Percentiles rank a stretch among this genome's conserved stretches.
Conservation (phyloP, 2,888 invertebrate genomes). For the Zonitis immaculata region DNA sequence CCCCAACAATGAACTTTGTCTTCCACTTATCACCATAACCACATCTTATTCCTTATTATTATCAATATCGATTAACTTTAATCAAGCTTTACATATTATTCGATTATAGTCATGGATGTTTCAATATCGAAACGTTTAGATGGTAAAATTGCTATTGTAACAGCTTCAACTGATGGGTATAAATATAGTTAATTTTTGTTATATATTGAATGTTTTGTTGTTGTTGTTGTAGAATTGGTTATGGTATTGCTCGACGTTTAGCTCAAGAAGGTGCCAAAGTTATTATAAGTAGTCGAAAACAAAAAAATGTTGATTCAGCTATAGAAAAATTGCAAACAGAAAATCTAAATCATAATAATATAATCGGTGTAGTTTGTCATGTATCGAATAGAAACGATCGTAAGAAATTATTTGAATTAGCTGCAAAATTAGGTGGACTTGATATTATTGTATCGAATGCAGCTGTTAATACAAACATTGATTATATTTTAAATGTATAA, state of each 20-base stretch:
- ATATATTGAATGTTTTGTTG: neutral
- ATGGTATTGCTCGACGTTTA: conserved; percentile 81
- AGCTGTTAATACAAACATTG: conserved; percentile 81
- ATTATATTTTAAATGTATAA: conserved; percentile 68
- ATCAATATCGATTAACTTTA: too few species aligned
- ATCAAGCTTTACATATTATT: too few species aligned
- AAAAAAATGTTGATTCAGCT: conserved; percentile 77
- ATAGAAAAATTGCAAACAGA: conserved; percentile 63
- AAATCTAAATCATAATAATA: conserved; percentile 62
- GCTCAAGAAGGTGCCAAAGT: conserved; percentile 89
- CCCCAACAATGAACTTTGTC: too few species aligned
- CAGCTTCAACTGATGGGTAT: conserved; percentile 84
- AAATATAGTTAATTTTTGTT: neutral
- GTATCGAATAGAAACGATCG: neutral
- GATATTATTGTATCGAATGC: conserved; percentile 97
- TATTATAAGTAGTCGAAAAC: conserved; percentile 85
- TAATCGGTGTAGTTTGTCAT: conserved; percentile 67
- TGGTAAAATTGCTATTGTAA: conserved; percentile 82
- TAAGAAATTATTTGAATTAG: conserved; percentile 48
- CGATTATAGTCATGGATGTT: neutral
- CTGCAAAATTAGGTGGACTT: conserved; percentile 76
- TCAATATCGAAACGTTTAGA: conserved; percentile 30
- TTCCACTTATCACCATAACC: too few species aligned
- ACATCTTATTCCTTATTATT: too few species aligned
- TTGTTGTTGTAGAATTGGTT: conserved; percentile 91